Conservation (phyloP, 2,113 vertebrate genomes). For the Glareola pratincola region DNA sequence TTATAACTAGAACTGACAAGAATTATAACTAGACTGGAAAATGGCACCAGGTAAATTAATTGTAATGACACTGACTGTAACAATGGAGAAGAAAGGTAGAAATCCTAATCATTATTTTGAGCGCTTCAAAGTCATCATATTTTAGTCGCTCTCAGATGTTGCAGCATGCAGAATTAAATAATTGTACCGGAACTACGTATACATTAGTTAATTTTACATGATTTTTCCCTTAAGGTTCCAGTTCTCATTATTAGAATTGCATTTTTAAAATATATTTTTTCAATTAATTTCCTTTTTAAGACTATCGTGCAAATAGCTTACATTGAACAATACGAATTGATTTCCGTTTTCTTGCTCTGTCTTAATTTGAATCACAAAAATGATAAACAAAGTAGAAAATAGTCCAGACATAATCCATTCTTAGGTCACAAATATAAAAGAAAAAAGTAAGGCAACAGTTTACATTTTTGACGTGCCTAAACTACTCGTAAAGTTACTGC, state of each 20-base stretch:
- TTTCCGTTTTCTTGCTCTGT: not conserved
- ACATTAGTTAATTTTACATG: not conserved
- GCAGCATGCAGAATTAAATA: not conserved
- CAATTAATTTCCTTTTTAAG: not conserved
- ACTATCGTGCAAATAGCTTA: not conserved
- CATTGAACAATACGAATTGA: not conserved
- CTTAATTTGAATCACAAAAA: conserved; percentile 1
- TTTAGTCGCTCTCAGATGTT: not conserved
- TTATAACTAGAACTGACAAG: not conserved
- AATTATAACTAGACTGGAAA: not conserved
- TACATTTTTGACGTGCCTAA: not conserved
- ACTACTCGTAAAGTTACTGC: not conserved
- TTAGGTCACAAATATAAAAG: not conserved
- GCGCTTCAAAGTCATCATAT: not conserved
- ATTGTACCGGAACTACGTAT: not conserved
- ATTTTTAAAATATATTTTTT: not conserved
- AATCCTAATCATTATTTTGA: not conserved
- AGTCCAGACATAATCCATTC: not conserved
- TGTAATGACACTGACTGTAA: not conserved
- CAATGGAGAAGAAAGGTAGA: not conserved
- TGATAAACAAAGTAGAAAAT: not conserved
- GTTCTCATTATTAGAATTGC: not conserved
- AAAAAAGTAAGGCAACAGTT: not conserved
- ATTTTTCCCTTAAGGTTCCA: not conserved
- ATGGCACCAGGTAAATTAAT: not conserved